These are phyloP conservation scores for Narcine bancroftii DNA, from an alignment of 2,113 vertebrate species.

Conservation along the genomic window DNA sequence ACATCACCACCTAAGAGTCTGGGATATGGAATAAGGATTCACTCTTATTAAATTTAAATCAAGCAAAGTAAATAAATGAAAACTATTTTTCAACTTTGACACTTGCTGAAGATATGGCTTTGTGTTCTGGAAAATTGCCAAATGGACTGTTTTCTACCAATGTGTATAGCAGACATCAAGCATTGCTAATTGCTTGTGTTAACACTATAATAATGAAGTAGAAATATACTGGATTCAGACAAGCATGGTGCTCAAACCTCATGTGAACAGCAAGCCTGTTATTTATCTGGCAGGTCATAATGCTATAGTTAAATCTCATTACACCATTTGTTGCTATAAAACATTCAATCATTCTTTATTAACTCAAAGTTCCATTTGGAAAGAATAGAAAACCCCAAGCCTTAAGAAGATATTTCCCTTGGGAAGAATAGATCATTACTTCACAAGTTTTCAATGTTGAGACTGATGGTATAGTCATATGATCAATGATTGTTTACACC, in stretches of 20 bases:
- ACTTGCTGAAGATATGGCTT: no score
- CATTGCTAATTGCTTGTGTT: not conserved
- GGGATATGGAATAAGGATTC: no score
- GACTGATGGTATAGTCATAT: not conserved
- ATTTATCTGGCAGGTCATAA: not conserved
- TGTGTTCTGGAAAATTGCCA: no score
- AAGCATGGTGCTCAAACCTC: constrained; percentile 13
- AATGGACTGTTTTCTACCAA: no score
- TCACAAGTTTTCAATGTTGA: not conserved
- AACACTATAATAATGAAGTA: not conserved
- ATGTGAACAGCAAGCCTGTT: constrained; percentile 14
- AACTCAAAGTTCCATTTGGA: not conserved
- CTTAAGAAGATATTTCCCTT: not conserved
- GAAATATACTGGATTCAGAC: not conserved
- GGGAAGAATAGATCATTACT: not conserved
- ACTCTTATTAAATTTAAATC: no score
- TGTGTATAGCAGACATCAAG: not conserved
- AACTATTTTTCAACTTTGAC: no score
- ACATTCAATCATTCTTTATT: not conserved
- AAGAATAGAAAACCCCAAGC: not conserved
- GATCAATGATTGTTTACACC: not conserved
- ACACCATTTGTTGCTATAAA: constrained; percentile 14
- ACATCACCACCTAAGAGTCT: no score
- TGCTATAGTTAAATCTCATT: constrained; percentile 7
- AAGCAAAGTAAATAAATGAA: no score